Evolutionary conservation across 2,888 invertebrate genomes (phyloP).

Genomic region (Pinctada fucata): DNA sequence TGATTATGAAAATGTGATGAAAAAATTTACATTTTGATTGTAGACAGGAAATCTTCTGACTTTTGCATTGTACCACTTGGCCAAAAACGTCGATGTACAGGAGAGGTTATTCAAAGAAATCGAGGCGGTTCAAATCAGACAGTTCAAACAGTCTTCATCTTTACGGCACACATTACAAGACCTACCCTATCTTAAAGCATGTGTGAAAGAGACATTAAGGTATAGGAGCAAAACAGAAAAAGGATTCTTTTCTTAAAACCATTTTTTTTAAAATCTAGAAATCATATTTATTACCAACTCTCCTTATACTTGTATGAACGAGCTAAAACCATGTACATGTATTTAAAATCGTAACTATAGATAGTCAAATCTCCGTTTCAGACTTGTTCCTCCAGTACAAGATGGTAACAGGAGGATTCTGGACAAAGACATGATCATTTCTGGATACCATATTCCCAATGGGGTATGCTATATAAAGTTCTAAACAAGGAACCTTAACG

Average conservation of each 20-base stretch:
- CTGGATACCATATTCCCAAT: conserved; percentile 23
- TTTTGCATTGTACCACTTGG: conserved; percentile 26
- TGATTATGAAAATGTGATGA: too few species aligned
- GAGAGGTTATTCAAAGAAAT: conserved; percentile 19
- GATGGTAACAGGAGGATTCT: conserved; percentile 21
- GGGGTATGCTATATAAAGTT: conserved; percentile 21
- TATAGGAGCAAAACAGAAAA: not conserved
- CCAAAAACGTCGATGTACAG: conserved; percentile 11
- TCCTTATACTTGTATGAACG: too few species aligned
- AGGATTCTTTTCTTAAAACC: too few species aligned
- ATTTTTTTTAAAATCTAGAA: too few species aligned
- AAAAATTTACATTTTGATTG: too few species aligned
- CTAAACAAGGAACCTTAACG: not conserved
- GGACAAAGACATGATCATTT: conserved; percentile 17
- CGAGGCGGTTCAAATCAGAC: too few species aligned
- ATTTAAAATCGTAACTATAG: too few species aligned
- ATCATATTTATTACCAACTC: too few species aligned
- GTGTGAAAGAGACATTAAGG: conserved; percentile 30
- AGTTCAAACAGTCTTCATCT: not conserved
- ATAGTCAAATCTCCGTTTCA: not conserved
- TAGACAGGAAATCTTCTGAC: conserved; percentile 25
- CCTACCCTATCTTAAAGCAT: conserved; percentile 24
- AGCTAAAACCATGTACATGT: too few species aligned
- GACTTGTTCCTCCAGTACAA: conserved; percentile 26
- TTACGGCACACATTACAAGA: not conserved